Evolutionary conservation across 2,888 invertebrate genomes (phyloP), one percentile per base, ranked within the genome.

Genomic region (Electrophaes corylata): DNA sequence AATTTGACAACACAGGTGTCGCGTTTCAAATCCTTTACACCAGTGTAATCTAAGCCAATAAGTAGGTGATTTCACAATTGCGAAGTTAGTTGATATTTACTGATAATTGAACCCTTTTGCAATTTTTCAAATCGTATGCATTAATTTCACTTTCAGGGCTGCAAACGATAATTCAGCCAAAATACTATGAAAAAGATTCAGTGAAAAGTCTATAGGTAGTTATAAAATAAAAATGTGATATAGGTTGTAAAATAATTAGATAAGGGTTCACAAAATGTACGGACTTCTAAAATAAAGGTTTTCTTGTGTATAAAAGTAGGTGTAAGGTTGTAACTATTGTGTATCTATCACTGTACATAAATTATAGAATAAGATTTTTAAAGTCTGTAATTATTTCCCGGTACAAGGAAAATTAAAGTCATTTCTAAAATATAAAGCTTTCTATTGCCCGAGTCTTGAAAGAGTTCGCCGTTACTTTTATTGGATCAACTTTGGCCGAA

Each of bases 171-270:
- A 46, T 19, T 33, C 33, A 19, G 12, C 18, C 33, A 12, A 40
- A 39, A 12, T 10, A 19, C n/a, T 51, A 14, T 47, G n/a, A 49
- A 12, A 41, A 41, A 49, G 6, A 33, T 56, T 51, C 56, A 46
- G 26, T 29, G 61, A 69, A 75, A 69, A 59, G 49, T 68, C 52
- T 75, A 70, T 86, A 88, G 31, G 49, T 49, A 49, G 86, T 68
- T 78, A 82, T 86, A 86, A 86, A 86, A 87, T 84, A 83, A 89
- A 81, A 91, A 90, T 91, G 91, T 91, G 91, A 91, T 91, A 91
- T 91, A 91, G 90, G 81, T 82, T 91, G 91, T 91, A 91, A 90
- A 91, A 88, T 87, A 51, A 71, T 74, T 82, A 80, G 71, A 44
- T 85, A 89, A 89, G 84, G 70, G 81, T 84, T 86, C 80, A 81